Percentiles rank a stretch among this genome's conserved stretches.
phyloP scores from a whole-genome alignment of 2,797 vertebrate genomes.

The Arctocebus calabarensis region DNA sequence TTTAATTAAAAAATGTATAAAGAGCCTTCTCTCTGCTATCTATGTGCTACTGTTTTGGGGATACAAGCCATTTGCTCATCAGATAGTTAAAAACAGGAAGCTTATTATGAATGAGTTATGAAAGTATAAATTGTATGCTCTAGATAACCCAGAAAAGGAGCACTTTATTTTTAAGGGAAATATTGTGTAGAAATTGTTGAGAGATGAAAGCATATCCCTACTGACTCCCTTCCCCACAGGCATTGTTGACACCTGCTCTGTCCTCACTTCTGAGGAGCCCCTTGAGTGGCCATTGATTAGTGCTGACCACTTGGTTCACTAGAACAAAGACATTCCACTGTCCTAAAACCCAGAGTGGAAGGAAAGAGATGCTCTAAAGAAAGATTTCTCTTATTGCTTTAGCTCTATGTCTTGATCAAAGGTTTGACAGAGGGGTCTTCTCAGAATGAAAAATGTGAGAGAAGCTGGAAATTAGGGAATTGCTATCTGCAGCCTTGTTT shows the following conservation, averaged over 20 bases:
- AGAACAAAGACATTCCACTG: neutral
- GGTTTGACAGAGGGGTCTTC: conserved; percentile 66
- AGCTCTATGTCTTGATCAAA: conserved; percentile 6
- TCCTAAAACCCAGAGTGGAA: neutral
- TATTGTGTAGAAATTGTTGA: neutral
- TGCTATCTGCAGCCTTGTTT: conserved; percentile 71
- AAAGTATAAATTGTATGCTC: neutral
- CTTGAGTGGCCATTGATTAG: neutral
- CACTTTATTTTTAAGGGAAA: conserved; percentile 22
- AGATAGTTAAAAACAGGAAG: neutral
- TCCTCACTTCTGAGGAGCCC: neutral
- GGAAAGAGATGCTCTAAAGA: neutral
- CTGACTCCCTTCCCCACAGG: neutral
- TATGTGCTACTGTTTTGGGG: neutral
- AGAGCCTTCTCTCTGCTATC: neutral
- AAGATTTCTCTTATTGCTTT: neutral
- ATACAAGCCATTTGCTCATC: neutral
- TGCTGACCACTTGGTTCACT: neutral
- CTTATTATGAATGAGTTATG: neutral
- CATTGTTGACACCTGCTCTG: neutral
- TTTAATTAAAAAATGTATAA: neutral
- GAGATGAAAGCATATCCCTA: neutral
- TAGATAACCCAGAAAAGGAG: neutral
- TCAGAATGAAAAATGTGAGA: conserved; percentile 73
- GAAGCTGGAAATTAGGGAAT: conserved; percentile 70